Evolutionary conservation across 2,888 invertebrate genomes (phyloP), one percentile per base, ranked within the genome.

Genomic region (Palloptera scutellata): DNA sequence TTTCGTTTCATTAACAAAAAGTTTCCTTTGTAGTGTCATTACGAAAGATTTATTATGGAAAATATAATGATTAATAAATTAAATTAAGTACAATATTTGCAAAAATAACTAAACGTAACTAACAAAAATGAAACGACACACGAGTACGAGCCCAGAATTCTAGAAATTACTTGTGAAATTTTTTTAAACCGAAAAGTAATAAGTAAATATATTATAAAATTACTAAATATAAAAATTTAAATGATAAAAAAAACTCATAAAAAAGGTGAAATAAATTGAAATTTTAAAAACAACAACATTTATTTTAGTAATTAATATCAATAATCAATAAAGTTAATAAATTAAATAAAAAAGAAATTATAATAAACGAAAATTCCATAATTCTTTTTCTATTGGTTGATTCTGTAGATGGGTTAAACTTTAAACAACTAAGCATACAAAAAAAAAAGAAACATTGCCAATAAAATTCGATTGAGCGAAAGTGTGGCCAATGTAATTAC

Each of bases 211-310:
- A n/a, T n/a, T n/a, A n/a, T n/a, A 41, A 53, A 30, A 30, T 30
- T 30, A 30, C 30, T 30, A 30, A 30, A 4, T 61, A 61, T 61
- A 52, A 48, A 61, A 53, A 48, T 52, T 48, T 63, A 63, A 17
- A 63, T 63, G 43, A 55, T 40, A 63, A 55, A 43, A 41, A 55
- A 42, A 63, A 54, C 57, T 4, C 30, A 30, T 4, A 30, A 30
- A 30, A 30, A 30, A 73, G 62, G 65, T 73, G 70, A 70, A 72
- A 72, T 15, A 65, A 62, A 66, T 65, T 30, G 30, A 30, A 30
- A 30, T 30, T 30, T 30, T 30, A 30, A 71, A 64, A 69, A 66
- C 48, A 52, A 43, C 54, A 64, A 61, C 41, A 61, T 57, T 57
- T 63, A 55, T 63, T 63, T 63, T 63, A 63, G 63, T 63, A 54